phyloP scores from a whole-genome alignment of 2,888 invertebrate species.

The Rhingia campestris region DNA sequence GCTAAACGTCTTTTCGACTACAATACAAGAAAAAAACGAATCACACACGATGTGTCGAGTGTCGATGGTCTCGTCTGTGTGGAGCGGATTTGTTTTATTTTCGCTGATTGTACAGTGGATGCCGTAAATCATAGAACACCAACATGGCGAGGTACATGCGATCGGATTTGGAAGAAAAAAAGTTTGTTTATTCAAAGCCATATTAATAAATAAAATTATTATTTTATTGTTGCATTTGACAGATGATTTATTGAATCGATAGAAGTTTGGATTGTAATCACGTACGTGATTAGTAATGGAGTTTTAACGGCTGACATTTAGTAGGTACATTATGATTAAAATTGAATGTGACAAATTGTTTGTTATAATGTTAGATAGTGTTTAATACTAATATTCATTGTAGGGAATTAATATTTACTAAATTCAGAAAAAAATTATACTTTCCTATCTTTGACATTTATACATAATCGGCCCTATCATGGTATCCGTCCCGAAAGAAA shows the following conservation, averaged over 20 bases:
- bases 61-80: conserved; percentile 43
- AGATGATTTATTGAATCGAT: not conserved
- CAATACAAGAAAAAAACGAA: conserved; percentile 30
- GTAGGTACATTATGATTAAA: too few species aligned
- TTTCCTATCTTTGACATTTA: too few species aligned
- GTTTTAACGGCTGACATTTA: too few species aligned
- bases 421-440: too few species aligned
- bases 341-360: too few species aligned
- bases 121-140: conserved; percentile 38
- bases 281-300: too few species aligned
- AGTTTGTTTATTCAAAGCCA: not conserved
- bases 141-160: not conserved
- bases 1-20: conserved; percentile 64
- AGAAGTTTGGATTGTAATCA: too few species aligned
- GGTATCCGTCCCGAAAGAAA: too few species aligned
- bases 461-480: too few species aligned
- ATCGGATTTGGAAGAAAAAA: not conserved
- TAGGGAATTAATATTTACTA: too few species aligned
- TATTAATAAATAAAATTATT: not conserved
- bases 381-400: too few species aligned
- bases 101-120: conserved; percentile 53
- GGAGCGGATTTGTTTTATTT: conserved; percentile 48
- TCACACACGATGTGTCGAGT: not conserved
- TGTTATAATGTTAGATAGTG: too few species aligned
- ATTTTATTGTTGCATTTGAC: not conserved